Conservation (phyloP, 2,113 vertebrate species). For the Thryonomys swinderianus region DNA sequence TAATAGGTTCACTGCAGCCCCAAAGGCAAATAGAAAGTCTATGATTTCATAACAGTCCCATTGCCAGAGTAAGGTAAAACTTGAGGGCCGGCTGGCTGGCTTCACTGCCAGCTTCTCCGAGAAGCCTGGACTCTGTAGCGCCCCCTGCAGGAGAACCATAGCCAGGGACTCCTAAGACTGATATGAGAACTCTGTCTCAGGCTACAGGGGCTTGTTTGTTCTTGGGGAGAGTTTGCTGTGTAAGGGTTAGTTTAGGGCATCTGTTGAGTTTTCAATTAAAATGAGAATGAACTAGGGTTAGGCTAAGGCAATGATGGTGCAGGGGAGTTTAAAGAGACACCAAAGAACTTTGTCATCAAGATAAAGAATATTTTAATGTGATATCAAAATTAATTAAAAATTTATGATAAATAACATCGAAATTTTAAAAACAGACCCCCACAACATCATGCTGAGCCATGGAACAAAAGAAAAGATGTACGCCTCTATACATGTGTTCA, state of each 20-base stretch:
- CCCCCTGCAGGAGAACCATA: neutral
- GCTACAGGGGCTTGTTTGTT: neutral
- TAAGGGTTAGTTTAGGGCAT: neutral
- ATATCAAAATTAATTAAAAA: constrained; percentile 10
- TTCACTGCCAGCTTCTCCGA: neutral
- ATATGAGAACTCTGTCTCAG: neutral
- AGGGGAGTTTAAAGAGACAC: neutral
- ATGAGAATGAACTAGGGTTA: no score
- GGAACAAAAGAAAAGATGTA: neutral
- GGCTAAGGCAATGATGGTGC: neutral
- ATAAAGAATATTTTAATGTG: neutral
- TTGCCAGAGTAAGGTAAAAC: constrained; percentile 21
- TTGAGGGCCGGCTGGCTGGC: neutral
- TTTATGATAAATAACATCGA: neutral
- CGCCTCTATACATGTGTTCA: neutral
- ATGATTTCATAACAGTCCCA: constrained; percentile 53
- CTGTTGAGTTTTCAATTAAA: constrained; percentile 4
- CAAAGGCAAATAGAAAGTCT: constrained; percentile 61
- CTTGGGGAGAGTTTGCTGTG: neutral
- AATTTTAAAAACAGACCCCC: neutral
- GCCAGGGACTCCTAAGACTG: neutral
- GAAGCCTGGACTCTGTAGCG: neutral
- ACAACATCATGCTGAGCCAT: neutral
- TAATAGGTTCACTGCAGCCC: constrained; percentile 20
- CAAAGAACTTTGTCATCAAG: neutral